Evolutionary conservation across 2,888 invertebrate genomes (phyloP).

Genomic region (Leptarthrus brevirostris): DNA sequence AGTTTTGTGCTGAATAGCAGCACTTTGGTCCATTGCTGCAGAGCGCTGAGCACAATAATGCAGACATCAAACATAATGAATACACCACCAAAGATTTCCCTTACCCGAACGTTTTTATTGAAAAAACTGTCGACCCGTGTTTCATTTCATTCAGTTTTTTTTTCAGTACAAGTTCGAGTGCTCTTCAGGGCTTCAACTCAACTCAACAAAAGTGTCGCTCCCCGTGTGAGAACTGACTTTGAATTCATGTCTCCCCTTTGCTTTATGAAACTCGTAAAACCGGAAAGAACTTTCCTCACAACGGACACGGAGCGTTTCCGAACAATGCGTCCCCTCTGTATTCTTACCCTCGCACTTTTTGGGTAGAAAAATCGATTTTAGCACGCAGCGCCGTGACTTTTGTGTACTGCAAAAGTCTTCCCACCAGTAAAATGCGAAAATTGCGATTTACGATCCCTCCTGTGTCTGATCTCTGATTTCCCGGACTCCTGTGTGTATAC

Average conservation of each 20-base stretch:
- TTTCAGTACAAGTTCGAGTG: conserved; percentile 21
- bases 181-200: conserved; percentile 36
- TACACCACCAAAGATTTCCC: conserved; percentile 34
- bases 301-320: conserved; percentile 39
- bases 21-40: conserved; percentile 10
- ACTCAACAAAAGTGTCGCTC: conserved; percentile 43
- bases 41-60: conserved; percentile 21
- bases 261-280: conserved; percentile 43
- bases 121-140: conserved; percentile 48
- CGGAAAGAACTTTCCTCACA: conserved; percentile 41
- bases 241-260: conserved; percentile 37
- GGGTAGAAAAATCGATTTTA: conserved; percentile 38
- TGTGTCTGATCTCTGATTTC: conserved; percentile 24
- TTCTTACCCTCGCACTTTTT: conserved; percentile 14
- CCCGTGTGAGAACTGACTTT: conserved; percentile 40
- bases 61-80: conserved; percentile 44
- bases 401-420: conserved; percentile 10
- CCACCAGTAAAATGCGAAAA: conserved; percentile 13
- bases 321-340: conserved; percentile 24
- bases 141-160: conserved; percentile 30
- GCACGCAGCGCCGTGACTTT: conserved; percentile 11
- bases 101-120: conserved; percentile 31
- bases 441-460: conserved; percentile 8
- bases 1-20: conserved; percentile 28
- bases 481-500: not conserved